Conservation (phyloP, 1,140 invertebrate genomes). For the Caerostris extrusa region DNA sequence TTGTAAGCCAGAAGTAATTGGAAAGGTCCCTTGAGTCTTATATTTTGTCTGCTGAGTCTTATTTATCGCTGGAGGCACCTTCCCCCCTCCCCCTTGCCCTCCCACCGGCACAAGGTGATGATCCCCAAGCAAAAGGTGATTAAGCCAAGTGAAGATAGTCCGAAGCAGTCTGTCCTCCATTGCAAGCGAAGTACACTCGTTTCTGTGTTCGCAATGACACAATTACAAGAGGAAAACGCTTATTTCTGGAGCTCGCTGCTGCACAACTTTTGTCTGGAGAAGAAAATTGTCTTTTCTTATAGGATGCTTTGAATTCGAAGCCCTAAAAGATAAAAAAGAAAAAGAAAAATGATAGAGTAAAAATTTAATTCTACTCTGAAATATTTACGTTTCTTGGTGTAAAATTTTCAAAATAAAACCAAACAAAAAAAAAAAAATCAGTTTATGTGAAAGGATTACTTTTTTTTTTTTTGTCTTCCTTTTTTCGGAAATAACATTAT, state of each 20-base stretch:
- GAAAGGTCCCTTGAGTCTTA: slow-evolving; percentile 60
- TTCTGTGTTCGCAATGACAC: slow-evolving; percentile 57
- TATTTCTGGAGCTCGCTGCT: slow-evolving; percentile 49
- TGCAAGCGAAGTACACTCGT: slow-evolving; percentile 50
- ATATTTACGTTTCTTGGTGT: not conserved
- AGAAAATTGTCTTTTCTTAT: slow-evolving; percentile 1
- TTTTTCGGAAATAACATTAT: too few relatives aligned
- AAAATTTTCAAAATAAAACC: too few relatives aligned
- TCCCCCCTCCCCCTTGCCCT: not conserved
- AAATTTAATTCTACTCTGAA: not conserved
- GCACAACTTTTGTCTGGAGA: slow-evolving; percentile 20
- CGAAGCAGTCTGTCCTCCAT: not conserved
- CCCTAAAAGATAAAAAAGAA: not conserved
- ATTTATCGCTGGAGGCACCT: slow-evolving; percentile 73
- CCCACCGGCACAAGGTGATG: slow-evolving; percentile 52
- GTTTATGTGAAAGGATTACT: too few relatives aligned
- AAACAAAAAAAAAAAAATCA: too few relatives aligned
- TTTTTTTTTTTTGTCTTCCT: too few relatives aligned
- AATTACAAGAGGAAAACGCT: slow-evolving; percentile 65
- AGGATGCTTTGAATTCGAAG: not conserved
- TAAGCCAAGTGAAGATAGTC: not conserved
- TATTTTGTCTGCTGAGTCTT: slow-evolving; percentile 75
- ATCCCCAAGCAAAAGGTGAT: slow-evolving; percentile 62
- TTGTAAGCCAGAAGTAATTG: slow-evolving; percentile 68
- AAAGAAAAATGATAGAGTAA: too few relatives aligned